Evolutionary conservation across 2,888 invertebrate genomes (phyloP).

Genomic region (Monoplex corrugatus): DNA sequence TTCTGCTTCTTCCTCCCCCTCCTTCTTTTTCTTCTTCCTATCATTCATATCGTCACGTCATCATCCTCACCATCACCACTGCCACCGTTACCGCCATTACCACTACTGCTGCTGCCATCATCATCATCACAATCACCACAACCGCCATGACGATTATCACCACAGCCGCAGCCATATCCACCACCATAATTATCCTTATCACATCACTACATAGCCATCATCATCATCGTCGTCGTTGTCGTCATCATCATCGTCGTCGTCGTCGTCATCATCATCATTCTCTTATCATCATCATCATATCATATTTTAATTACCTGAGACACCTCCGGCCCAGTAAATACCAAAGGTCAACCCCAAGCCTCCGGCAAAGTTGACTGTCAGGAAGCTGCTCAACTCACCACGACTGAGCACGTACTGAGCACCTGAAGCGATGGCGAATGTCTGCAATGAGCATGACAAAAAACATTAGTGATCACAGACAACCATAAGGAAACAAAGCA

Average conservation of each 20-base stretch:
- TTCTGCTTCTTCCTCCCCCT: no score
- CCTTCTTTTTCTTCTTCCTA: no score
- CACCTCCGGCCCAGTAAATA: constrained; percentile 62
- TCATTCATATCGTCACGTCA: no score
- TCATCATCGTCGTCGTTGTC: neutral
- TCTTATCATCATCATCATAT: no score
- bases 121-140: neutral
- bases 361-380: constrained; percentile 62
- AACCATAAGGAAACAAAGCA: no score
- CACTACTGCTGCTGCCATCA: neutral
- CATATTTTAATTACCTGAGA: constrained; percentile 56
- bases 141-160: neutral
- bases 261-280: no score
- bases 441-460: constrained; percentile 59
- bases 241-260: no score
- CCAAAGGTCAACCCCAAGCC: constrained; percentile 63
- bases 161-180: neutral
- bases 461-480: neutral
- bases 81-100: neutral
- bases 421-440: constrained; percentile 81
- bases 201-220: neutral
- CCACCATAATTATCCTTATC: neutral
- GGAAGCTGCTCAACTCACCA: constrained; percentile 60
- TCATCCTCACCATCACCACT: neutral
- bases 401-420: constrained; percentile 80